Conservation (phyloP, 37 sponge, comb jelly and placozoan genomes). For the Spongia lamella region DNA sequence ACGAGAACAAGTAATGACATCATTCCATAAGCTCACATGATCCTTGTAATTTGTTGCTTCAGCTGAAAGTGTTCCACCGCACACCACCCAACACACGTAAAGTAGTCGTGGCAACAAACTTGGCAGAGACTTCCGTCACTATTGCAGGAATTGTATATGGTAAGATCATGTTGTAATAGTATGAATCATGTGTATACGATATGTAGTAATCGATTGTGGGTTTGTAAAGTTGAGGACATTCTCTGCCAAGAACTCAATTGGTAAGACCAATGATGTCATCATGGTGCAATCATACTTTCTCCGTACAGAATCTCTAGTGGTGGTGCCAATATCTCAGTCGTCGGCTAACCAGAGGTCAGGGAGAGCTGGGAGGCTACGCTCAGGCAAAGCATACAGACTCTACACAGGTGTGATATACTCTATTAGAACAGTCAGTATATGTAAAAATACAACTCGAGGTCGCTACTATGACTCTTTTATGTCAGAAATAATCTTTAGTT, state of each 20-base stretch:
- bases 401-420: constrained; percentile 68
- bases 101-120: constrained; percentile 90
- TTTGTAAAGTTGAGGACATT: constrained; percentile 88
- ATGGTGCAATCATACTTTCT: neutral
- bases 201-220: constrained; percentile 88
- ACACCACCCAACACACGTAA: constrained; percentile 76
- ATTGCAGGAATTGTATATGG: constrained; percentile 89
- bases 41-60: neutral
- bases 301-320: constrained; percentile 75
- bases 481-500: no score
- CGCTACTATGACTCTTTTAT: no score
- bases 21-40: neutral
- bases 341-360: constrained; percentile 90
- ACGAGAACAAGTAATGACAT: constrained; percentile 70
- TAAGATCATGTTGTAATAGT: neutral
- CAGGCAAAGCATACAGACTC: constrained; percentile 80
- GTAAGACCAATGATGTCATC: constrained; percentile 21
- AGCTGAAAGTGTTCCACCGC: constrained; percentile 72
- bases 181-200: neutral
- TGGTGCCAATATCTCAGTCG: constrained; percentile 83
- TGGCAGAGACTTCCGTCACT: constrained; percentile 93
- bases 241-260: constrained; percentile 63
- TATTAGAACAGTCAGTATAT: no score
- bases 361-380: constrained; percentile 85
- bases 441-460: no score